Evolutionary conservation across 2,888 invertebrate species (phyloP).

Genomic region (Stramonita haemastoma): DNA sequence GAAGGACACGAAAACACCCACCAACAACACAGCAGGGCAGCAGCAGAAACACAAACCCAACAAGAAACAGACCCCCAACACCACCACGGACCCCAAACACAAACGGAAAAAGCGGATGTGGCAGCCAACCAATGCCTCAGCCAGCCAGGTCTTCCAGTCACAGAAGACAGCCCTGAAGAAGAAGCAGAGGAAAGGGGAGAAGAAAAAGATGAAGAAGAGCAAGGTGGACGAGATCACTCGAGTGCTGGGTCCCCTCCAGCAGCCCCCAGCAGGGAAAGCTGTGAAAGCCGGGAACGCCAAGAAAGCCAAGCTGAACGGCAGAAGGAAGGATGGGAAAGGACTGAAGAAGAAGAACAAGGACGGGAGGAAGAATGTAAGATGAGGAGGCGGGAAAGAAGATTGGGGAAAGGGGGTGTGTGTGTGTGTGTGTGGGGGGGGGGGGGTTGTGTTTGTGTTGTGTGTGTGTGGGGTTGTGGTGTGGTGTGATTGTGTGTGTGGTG

Average conservation of each 20-base stretch:
- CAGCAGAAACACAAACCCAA: neutral
- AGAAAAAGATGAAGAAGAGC: conserved; percentile 28
- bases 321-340: neutral
- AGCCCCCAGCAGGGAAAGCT: neutral
- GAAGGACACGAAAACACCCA: neutral
- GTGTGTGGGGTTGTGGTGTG: neutral
- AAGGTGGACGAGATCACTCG: conserved; percentile 34
- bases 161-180: conserved; percentile 9
- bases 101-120: conserved; percentile 21
- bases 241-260: conserved; percentile 30
- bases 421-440: neutral
- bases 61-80: neutral
- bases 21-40: no score
- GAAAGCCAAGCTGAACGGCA: neutral
- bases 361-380: neutral
- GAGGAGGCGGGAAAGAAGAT: neutral
- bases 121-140: conserved; percentile 31
- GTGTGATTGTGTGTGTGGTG: neutral
- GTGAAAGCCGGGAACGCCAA: neutral
- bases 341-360: neutral
- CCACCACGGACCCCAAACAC: neutral
- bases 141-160: neutral
- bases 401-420: neutral
- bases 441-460: no score
- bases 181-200: neutral